Conservation (phyloP, 1,140 invertebrate genomes). For the Drosophila erecta region DNA sequence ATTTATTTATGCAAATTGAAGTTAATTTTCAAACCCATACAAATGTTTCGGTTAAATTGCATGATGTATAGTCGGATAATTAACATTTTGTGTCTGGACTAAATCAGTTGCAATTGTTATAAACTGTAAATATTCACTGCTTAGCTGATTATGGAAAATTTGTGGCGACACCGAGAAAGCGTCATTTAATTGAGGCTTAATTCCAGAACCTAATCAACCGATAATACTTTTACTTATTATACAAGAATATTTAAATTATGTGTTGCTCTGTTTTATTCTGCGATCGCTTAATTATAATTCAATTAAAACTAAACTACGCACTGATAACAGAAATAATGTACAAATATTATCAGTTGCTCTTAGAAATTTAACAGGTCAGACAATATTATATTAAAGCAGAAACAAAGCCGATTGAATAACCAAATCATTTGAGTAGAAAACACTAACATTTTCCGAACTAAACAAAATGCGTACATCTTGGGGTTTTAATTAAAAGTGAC, state of each 20-base stretch:
- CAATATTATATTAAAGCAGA: not conserved
- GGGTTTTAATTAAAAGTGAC: constrained; percentile 7
- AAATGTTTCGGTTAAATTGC: constrained; percentile 30
- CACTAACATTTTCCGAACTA: constrained; percentile 9
- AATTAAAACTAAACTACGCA: constrained; percentile 5
- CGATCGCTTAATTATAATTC: constrained; percentile 2
- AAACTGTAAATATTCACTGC: constrained; percentile 10
- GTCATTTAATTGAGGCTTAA: constrained; percentile 13
- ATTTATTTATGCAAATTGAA: constrained; percentile 68
- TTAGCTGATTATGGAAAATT: constrained; percentile 29
- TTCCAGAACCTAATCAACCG: not conserved
- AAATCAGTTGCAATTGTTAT: constrained; percentile 25
- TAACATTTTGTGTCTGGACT: constrained; percentile 26
- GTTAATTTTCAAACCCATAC: constrained; percentile 39
- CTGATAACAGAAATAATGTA: not conserved
- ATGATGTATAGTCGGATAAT: constrained; percentile 55
- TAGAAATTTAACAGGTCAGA: not conserved
- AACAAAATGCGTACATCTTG: constrained; percentile 13
- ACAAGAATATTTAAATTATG: constrained; percentile 1
- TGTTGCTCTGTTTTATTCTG: not conserved
- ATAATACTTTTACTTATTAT: not conserved
- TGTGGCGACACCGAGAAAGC: constrained; percentile 6
- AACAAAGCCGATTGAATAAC: constrained; percentile 23
- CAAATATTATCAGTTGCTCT: not conserved
- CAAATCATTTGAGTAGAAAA: constrained; percentile 27